phyloP scores from a whole-genome alignment of 2,797 vertebrate genomes.

The Crocodylus rhombifer region DNA sequence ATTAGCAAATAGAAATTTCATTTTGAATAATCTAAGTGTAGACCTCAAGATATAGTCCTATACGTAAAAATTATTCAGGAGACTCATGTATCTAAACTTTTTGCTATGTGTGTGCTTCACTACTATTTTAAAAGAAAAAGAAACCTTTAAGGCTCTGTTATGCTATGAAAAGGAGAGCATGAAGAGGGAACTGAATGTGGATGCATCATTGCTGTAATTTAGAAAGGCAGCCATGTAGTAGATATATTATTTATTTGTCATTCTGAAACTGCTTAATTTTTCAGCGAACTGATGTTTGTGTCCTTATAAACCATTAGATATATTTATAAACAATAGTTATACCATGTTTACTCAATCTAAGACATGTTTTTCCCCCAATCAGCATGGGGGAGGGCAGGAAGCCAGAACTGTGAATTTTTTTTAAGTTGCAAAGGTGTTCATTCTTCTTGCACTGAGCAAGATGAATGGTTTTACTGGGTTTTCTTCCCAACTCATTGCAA shows the following conservation, averaged over 20 bases:
- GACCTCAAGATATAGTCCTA: neutral
- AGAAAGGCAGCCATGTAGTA: neutral
- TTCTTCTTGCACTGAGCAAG: neutral
- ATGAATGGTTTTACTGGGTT: neutral
- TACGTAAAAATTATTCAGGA: neutral
- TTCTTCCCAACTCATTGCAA: neutral
- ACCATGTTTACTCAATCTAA: too few relatives aligned
- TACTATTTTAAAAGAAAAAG: neutral
- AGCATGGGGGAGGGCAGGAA: too few relatives aligned
- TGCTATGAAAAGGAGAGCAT: neutral
- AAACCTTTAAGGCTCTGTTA: neutral
- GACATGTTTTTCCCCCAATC: too few relatives aligned
- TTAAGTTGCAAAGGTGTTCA: too few relatives aligned
- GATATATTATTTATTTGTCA: neutral
- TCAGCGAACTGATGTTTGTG: too few relatives aligned
- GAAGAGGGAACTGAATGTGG: neutral
- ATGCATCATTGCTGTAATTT: neutral
- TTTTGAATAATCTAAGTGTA: neutral
- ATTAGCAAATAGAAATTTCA: neutral
- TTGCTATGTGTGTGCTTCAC: too few relatives aligned
- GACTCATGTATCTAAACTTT: too few relatives aligned
- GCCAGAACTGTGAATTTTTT: too few relatives aligned
- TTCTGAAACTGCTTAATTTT: neutral
- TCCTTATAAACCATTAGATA: too few relatives aligned
- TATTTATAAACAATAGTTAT: too few relatives aligned